These are phyloP conservation scores for Poecilia picta DNA, from an alignment of 2,797 vertebrate species.

Conservation along the genomic window DNA sequence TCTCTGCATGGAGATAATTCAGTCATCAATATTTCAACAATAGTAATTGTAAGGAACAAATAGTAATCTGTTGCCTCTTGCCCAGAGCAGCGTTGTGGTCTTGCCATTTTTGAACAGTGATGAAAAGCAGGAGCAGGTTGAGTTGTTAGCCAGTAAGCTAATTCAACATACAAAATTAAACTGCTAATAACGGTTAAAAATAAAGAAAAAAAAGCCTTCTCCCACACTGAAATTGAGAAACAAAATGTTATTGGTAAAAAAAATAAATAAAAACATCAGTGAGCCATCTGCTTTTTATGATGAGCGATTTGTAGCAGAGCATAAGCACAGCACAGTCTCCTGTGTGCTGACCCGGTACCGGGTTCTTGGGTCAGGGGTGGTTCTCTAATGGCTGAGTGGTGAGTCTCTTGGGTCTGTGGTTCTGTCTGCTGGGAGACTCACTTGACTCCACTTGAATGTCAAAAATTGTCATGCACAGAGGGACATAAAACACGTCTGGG, in stretches of 20 bases:
- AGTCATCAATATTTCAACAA: background rate
- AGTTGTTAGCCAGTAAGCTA: background rate
- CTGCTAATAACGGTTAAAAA: background rate
- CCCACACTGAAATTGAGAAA: background rate
- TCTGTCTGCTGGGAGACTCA: background rate
- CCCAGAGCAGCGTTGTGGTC: background rate
- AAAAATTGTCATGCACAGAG: background rate
- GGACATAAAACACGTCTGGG: background rate
- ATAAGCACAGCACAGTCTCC: background rate
- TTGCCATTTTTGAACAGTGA: background rate
- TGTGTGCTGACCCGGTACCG: background rate
- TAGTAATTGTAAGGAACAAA: background rate
- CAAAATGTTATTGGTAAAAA: background rate
- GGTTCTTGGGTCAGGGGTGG: background rate
- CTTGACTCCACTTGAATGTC: background rate
- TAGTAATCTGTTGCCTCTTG: background rate
- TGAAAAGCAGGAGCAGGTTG: background rate
- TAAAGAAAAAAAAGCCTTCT: background rate
- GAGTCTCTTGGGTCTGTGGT: background rate
- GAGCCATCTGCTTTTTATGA: background rate
- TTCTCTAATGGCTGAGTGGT: background rate
- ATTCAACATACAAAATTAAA: background rate
- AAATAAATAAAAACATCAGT: background rate
- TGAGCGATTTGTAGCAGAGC: background rate
- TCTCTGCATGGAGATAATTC: background rate